Percentiles rank a stretch among this genome's conserved stretches.
Evolutionary conservation across 2,888 invertebrate genomes (phyloP).

Genomic region (Sylvicola cinctus): DNA sequence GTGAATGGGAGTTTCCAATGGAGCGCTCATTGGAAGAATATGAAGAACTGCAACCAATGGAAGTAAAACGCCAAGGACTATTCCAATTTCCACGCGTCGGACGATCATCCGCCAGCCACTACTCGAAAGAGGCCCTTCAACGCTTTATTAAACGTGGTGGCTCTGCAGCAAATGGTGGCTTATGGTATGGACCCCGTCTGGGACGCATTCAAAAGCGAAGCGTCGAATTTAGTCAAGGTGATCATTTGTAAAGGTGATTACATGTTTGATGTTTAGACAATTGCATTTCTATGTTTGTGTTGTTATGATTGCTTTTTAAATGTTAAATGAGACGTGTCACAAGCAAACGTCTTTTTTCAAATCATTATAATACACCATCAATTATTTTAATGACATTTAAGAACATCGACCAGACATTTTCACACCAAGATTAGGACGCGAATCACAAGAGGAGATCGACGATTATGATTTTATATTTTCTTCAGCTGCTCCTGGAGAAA

Average conservation of each 20-base stretch:
- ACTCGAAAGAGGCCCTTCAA: constrained; percentile 19
- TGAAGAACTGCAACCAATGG: constrained; percentile 18
- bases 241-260: constrained; percentile 9
- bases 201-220: constrained; percentile 29
- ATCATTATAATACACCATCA: neutral
- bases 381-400: too few relatives aligned
- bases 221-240: constrained; percentile 7
- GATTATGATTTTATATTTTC: too few relatives aligned
- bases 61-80: constrained; percentile 23
- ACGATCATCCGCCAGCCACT: constrained; percentile 19
- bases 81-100: constrained; percentile 28
- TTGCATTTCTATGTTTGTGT: neutral
- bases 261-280: constrained; percentile 9
- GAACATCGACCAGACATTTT: too few relatives aligned
- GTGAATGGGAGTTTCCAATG: too few relatives aligned
- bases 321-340: neutral
- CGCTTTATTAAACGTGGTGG: constrained; percentile 20
- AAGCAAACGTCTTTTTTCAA: neutral
- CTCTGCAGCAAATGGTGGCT: constrained; percentile 19
- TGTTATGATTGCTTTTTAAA: neutral
- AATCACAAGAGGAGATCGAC: too few relatives aligned
- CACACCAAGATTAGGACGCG: too few relatives aligned
- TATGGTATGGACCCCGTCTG: constrained; percentile 50
- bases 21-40: constrained; percentile 22
- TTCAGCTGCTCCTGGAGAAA: too few relatives aligned